Percentiles rank a stretch among this genome's conserved stretches.
phyloP scores from a whole-genome alignment of 2,888 invertebrate genomes.

The Incurvaria masculella region DNA sequence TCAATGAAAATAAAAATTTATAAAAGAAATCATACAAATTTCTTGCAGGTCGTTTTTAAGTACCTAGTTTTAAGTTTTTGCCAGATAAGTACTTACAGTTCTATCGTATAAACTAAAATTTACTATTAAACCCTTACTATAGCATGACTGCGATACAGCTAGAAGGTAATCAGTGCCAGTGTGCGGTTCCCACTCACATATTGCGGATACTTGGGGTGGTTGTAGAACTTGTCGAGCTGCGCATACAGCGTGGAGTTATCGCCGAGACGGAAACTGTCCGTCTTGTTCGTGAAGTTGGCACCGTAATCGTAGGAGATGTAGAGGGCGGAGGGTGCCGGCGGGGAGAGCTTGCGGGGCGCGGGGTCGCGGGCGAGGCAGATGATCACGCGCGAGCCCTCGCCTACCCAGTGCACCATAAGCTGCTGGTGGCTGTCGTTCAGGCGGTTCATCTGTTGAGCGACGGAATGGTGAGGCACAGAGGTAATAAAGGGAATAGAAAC shows the following conservation, averaged over 20 bases:
- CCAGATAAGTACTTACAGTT: too few relatives aligned
- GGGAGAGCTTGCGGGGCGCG: conserved; percentile 44
- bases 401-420: conserved; percentile 91
- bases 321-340: conserved; percentile 71
- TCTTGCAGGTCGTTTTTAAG: too few relatives aligned
- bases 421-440: conserved; percentile 87
- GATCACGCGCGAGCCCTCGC: conserved; percentile 82
- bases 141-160: too few relatives aligned
- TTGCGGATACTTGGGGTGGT: conserved; percentile 75
- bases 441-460: conserved; percentile 59
- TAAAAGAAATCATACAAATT: too few relatives aligned
- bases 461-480: too few relatives aligned
- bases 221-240: conserved; percentile 78
- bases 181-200: conserved; percentile 81
- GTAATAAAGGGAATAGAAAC: too few relatives aligned
- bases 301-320: conserved; percentile 90
- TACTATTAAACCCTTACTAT: too few relatives aligned
- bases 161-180: too few relatives aligned
- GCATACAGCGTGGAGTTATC: conserved; percentile 58
- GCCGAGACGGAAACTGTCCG: conserved; percentile 60
- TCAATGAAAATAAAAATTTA: too few relatives aligned
- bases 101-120: too few relatives aligned
- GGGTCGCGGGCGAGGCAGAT: conserved; percentile 82
- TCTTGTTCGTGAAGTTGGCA: conserved; percentile 71
- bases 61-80: too few relatives aligned